Evolutionary conservation across 2,797 vertebrate species (phyloP).

Genomic region (Onychomys torridus): DNA sequence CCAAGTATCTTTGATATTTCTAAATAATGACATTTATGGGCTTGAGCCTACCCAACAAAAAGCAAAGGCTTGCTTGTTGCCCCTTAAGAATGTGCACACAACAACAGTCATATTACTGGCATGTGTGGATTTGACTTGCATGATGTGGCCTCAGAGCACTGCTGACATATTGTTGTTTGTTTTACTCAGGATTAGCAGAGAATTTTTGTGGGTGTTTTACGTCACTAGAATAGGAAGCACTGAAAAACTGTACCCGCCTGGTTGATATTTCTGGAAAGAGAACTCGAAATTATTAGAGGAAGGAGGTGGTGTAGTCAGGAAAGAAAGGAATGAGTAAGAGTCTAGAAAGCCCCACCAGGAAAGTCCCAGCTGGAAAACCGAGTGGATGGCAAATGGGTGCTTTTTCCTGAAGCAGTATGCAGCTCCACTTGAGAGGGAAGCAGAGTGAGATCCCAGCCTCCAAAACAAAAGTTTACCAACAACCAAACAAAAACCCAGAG

Average conservation of each 20-base stretch:
- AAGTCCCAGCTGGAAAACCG: conserved; percentile 82
- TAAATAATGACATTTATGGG: conserved; percentile 29
- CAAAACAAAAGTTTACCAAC: not conserved
- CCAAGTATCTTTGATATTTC: conserved; percentile 53
- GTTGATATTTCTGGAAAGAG: conserved; percentile 84
- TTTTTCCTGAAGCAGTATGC: conserved; percentile 34
- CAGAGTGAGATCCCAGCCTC: not conserved
- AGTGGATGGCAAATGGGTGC: conserved; percentile 65
- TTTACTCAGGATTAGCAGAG: conserved; percentile 80
- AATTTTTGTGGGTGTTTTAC: conserved; percentile 83
- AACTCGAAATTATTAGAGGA: conserved; percentile 80
- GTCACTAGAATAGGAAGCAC: conserved; percentile 80
- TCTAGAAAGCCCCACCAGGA: conserved; percentile 80
- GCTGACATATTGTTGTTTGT: conserved; percentile 76
- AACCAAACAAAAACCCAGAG: not conserved
- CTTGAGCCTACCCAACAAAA: not conserved
- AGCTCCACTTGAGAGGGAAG: not conserved
- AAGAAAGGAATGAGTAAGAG: conserved; percentile 82
- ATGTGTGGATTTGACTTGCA: conserved; percentile 24
- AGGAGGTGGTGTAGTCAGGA: conserved; percentile 66
- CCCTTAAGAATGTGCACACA: not conserved
- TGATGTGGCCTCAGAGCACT: conserved; percentile 53
- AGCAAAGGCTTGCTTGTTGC: not conserved
- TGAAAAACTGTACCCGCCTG: conserved; percentile 73
- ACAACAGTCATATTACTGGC: not conserved